A percentile compares a stretch with the other conserved stretches of the same genome.
phyloP scores from a whole-genome alignment of 1,140 invertebrate genomes.

The Gonioctena quinquepunctata region DNA sequence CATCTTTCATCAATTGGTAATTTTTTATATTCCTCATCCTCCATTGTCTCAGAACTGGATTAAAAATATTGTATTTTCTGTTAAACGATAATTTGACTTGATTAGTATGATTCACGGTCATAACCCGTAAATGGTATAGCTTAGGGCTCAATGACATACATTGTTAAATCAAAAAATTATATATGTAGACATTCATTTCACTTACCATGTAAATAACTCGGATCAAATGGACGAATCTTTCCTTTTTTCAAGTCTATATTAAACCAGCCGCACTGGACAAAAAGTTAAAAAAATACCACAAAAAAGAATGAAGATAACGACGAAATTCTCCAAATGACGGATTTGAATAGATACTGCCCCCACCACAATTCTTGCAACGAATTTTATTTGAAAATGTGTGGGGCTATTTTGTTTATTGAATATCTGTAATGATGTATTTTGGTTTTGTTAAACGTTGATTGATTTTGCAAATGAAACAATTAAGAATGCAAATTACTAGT shows the following conservation, averaged over 20 bases:
- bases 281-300: not conserved
- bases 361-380: not conserved
- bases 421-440: no score
- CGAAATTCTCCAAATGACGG: not conserved
- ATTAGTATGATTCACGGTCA: not conserved
- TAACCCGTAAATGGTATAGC: not conserved
- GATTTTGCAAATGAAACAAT: no score
- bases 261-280: not conserved
- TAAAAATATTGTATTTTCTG: not conserved
- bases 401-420: no score
- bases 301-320: not conserved
- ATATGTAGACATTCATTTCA: not conserved
- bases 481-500: no score
- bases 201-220: not conserved
- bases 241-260: not conserved
- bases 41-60: slow-evolving; percentile 61
- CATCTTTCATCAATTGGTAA: slow-evolving; percentile 88
- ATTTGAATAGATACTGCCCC: slow-evolving; percentile 9
- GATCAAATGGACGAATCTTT: not conserved
- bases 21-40: slow-evolving; percentile 92
- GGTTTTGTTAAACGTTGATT: no score
- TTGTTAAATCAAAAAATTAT: not conserved
- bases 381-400: no score
- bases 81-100: not conserved
- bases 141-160: not conserved